Evolutionary conservation across 2,113 vertebrate genomes (phyloP).

Genomic region (Panthera leo): DNA sequence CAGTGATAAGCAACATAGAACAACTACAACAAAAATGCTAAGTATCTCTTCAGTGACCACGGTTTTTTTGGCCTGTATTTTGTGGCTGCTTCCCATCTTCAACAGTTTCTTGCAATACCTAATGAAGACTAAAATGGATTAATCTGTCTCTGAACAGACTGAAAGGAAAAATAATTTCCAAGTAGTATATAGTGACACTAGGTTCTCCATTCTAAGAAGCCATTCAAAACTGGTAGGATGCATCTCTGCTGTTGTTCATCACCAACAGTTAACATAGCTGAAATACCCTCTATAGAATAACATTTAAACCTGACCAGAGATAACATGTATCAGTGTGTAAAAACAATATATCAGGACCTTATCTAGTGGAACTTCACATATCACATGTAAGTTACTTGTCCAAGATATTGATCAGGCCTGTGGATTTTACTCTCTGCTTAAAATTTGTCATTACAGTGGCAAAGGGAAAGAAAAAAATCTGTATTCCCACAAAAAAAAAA

Average conservation of each 20-base stretch:
- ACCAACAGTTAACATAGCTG: background rate
- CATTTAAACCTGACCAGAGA: background rate
- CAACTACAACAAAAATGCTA: background rate
- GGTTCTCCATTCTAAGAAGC: background rate
- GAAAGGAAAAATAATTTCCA: background rate
- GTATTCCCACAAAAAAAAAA: background rate
- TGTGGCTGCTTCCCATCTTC: background rate
- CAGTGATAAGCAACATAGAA: background rate
- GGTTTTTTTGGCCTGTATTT: background rate
- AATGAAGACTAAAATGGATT: background rate
- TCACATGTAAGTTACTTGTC: background rate
- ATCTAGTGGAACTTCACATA: background rate
- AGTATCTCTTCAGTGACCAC: background rate
- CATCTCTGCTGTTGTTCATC: background rate
- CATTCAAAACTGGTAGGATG: background rate
- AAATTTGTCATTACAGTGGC: background rate
- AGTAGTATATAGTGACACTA: background rate
- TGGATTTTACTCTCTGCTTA: background rate
- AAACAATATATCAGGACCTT: background rate
- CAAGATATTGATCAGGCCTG: background rate
- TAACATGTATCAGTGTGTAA: background rate
- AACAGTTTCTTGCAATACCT: background rate
- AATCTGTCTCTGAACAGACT: background rate
- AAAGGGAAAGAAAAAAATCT: background rate
- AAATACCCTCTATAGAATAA: background rate